Evolutionary conservation across 2,797 vertebrate genomes (phyloP), one percentile per base, ranked within the genome.

Genomic region (Triplophysa bombifrons): DNA sequence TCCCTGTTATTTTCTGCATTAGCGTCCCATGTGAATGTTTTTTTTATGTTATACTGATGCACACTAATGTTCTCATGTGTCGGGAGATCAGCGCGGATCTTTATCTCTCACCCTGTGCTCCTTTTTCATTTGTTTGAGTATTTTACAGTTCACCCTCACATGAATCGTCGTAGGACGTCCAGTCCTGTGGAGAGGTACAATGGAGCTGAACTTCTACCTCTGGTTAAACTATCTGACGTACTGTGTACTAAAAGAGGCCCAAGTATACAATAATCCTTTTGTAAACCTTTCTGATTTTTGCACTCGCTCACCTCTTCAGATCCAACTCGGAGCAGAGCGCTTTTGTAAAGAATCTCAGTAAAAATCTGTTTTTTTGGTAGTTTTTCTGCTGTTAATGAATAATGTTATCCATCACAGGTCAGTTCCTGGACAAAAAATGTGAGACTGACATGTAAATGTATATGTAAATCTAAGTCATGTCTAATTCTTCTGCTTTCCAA

Each of bases 231-330:
- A 69, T 69, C 64, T 68, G 34, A 53, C 55, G 13, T 22, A 77
- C 65, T 58, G 30, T 44, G 50, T 38, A n/a, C n/a, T 27, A 68
- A 27, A 58, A 38, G 75, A 70, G 55, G 41, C 44, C 27, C 48
- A 44, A 65, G 34, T 30, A 41, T 19, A 72, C 13, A 63, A 30
- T 63, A 70, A 68, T 60, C 38, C 38, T 20, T 69, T 25, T 51
- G 46, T 25, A 69, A 71, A 64, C 44, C 30, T 50, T 67, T 41
- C 2, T 2, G 53, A 50, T 46, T 48, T n/a, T 11, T 78, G 76
- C 71, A 72, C 76, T 7, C 38, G 60, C 53, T 79, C 68, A 79
- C 68, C 76, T 79, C 67, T 63, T 64, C 68, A 41, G 70, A 60
- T 58, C 53, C 41, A 5, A 38, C n/a, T 56, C 38, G 20, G 22